Percentiles rank a stretch among this genome's conserved stretches.
Evolutionary conservation across 2,888 invertebrate species (phyloP).

Genomic region (Tetragnatha montana): DNA sequence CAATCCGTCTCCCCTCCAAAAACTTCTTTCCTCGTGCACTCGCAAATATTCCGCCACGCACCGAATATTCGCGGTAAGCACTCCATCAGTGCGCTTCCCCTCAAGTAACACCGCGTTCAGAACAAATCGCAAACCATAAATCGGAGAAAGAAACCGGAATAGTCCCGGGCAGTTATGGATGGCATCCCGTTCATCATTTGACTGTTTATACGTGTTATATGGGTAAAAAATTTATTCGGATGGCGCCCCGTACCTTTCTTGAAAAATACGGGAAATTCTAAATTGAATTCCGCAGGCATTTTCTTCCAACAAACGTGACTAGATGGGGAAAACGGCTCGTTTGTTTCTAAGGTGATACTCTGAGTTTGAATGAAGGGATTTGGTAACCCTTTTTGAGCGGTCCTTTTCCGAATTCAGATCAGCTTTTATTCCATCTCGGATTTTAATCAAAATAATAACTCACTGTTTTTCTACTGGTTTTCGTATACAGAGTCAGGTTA

Average conservation of each 20-base stretch:
- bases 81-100: background rate
- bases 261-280: background rate
- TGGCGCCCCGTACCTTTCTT: background rate
- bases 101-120: constrained; percentile 12
- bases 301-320: background rate
- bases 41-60: too few species aligned
- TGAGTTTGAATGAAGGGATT: background rate
- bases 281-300: background rate
- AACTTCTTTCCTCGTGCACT: too few species aligned
- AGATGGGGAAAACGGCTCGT: background rate
- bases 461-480: too few species aligned
- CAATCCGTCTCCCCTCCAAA: too few species aligned
- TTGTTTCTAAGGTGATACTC: background rate
- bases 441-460: too few species aligned
- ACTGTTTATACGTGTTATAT: constrained; percentile 9
- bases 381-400: background rate
- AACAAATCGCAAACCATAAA: constrained; percentile 26
- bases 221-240: constrained; percentile 1
- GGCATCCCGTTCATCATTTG: constrained; percentile 9
- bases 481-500: too few species aligned
- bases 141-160: constrained; percentile 1
- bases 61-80: background rate
- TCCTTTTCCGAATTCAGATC: background rate
- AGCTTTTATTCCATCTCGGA: background rate
- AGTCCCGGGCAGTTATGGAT: constrained; percentile 11